Base-by-base conservation (phyloP, 2,888 invertebrate species). In the Tinea pellionella region DNA sequence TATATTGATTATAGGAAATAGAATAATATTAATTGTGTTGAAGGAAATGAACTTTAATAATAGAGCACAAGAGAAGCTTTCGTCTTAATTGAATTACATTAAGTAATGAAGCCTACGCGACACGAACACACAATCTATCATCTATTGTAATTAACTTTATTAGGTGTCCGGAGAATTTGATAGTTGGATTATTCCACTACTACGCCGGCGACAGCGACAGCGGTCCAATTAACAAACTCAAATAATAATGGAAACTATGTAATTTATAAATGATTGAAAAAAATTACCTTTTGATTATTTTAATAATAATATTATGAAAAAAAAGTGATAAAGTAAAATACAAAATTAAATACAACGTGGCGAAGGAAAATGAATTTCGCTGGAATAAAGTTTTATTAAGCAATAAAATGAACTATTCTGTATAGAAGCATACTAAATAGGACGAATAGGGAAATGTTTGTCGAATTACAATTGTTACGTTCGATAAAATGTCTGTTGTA, bases 401-500 rank as follows among this genome's bases (percentile, higher is more conserved):
- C 47, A 47, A 16, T 47, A 2, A 47, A 47, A 4, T 47, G 1
- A 15, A 47, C 13, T 47, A n/a, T 15, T 47, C 47, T 15, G 13
- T 16, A 47, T 15, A 16, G 2, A 1, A 47, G 13, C 2, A 47
- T 16, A 47, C 15, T 47, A 15, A 47, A 47, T 2, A 47, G 8
- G n/a, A 15, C 9, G 8, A 47, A 8, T 9, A n/a, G 2, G 9
- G 16, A 15, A 47, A 15, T 47, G 2, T 47, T 47, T 47, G 47
- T n/a, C 2, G 41, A 41, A 41, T n/a, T 13, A 13, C 4, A 41
- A 47, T 13, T 16, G 63, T 66, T 79, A 19, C 61, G 66, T 24
- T 82, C 82, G 42, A 82, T 66, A 62, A 74, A 84, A 66, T 80
- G 67, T 0, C 72, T 63, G n/a, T 70, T 59, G 65, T 83, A 83